phyloP scores from a whole-genome alignment of 2,888 invertebrate genomes.

The Neoscelio sp. region DNA sequence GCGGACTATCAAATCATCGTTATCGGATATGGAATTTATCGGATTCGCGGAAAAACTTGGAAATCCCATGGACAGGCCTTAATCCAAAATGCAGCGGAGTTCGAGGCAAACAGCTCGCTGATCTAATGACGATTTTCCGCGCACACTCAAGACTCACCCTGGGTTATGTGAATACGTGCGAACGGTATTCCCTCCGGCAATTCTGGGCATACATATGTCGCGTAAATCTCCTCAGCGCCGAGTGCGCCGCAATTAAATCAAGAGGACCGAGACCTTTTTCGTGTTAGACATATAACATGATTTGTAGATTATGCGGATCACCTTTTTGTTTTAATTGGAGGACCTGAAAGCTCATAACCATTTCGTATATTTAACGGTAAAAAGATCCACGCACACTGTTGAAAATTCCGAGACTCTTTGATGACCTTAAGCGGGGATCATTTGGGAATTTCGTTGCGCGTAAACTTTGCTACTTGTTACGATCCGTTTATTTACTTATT shows the following conservation, averaged over 20 bases:
- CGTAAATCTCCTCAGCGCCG: constrained; percentile 52
- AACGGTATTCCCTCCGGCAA: constrained; percentile 32
- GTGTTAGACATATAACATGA: constrained; percentile 3
- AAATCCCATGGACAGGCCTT: constrained; percentile 74
- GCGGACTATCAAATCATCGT: constrained; percentile 82
- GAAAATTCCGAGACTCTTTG: no score
- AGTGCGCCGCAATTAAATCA: constrained; percentile 56
- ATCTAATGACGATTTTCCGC: constrained; percentile 80
- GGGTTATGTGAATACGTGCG: constrained; percentile 18
- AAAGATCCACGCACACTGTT: no score
- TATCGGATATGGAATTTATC: constrained; percentile 81
- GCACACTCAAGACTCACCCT: constrained; percentile 30
- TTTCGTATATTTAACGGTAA: neutral
- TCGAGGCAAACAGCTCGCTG: constrained; percentile 66
- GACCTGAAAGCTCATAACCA: neutral
- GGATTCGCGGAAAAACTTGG: constrained; percentile 75
- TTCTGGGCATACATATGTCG: constrained; percentile 37
- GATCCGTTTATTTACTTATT: constrained; percentile 61
- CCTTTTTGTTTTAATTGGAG: constrained; percentile 8
- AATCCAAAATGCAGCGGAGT: constrained; percentile 78
- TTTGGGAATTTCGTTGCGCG: neutral
- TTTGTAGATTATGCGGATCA: constrained; percentile 20
- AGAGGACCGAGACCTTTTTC: constrained; percentile 34
- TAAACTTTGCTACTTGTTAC: constrained; percentile 31
- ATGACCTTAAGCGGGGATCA: constrained; percentile 1